Conservation (phyloP, 1,140 invertebrate genomes). For the Aphidius gifuensis region DNA sequence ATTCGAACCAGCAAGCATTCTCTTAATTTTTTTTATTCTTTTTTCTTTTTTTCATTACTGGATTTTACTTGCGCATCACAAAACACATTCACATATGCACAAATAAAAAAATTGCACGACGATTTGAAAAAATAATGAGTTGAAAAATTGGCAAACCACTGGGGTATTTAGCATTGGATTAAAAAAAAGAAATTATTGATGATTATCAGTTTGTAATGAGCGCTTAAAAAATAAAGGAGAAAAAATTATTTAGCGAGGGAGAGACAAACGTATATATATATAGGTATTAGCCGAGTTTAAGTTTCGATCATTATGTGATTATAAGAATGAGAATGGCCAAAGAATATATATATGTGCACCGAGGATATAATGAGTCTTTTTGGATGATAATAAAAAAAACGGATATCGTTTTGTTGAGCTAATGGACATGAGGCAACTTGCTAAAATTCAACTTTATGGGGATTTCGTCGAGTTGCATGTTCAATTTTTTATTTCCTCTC, state of each 20-base stretch:
- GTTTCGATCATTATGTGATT: too few relatives aligned
- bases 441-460: constrained; percentile 4
- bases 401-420: constrained; percentile 12
- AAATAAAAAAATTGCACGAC: neutral
- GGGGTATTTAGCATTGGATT: too few relatives aligned
- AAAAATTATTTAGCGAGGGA: too few relatives aligned
- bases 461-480: neutral
- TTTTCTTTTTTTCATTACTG: neutral
- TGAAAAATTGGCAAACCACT: too few relatives aligned
- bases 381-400: constrained; percentile 13
- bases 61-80: neutral
- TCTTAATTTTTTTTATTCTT: constrained; percentile 5
- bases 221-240: too few relatives aligned
- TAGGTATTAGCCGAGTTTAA: too few relatives aligned
- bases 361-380: neutral
- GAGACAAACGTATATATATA: too few relatives aligned
- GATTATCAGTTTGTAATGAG: too few relatives aligned
- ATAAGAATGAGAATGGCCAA: constrained; percentile 2
- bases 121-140: too few relatives aligned
- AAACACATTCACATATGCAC: neutral
- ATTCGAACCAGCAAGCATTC: neutral
- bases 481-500: neutral
- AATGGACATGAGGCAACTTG: neutral
- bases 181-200: too few relatives aligned
- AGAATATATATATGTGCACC: neutral